Base-by-base conservation (phyloP, 2,888 invertebrate species). In the Toxonevra muliebris region DNA sequence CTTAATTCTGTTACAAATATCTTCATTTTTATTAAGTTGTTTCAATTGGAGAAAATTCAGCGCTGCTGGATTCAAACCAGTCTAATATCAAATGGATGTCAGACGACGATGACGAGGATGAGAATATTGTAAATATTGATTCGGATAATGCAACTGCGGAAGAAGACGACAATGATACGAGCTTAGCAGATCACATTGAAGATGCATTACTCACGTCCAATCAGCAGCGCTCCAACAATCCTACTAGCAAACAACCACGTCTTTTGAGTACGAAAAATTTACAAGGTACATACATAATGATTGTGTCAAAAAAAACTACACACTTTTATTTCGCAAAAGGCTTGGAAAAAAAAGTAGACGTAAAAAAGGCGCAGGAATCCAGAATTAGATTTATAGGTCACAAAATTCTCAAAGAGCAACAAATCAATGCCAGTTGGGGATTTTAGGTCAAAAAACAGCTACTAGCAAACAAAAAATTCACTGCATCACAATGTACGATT, bases 41-140 rank as follows among this genome's bases (percentile, higher is more conserved):
- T 69, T 70, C 74, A 11, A 53, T 75, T 54, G 72, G 68, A 10
- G 63, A 66, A 17, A 58, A 68, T 52, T 71, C 73, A n/a, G 70
- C 70, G 9, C 55, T 74, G 10, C 66, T 69, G 3, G 64, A 70
- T 40, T 71, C 73, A 11, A 70, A 73, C 45, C 71, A 76, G 10
- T 63, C 65, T 8, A 71, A 71, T 13, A 71, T 74, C 12, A 71
- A 73, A 66, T 74, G 80, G 80, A 68, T 78, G 3, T 76, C 78
- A 0, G 77, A 75, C 13, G 72, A 73, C 10, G 74, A 74, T 0
- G 74, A 69, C 41, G 72, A 68, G n/a, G 74, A 73, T 15, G 74
- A 73, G 15, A 68, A 74, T 9, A 64, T 73, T 55, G 71, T 68
- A 17, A 69, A 73, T 30, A 70, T 74, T 50, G 70, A 59, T 15